Evolutionary conservation across 2,888 invertebrate genomes (phyloP), one percentile per base, ranked within the genome.

Genomic region (Ormyrus labotus): DNA sequence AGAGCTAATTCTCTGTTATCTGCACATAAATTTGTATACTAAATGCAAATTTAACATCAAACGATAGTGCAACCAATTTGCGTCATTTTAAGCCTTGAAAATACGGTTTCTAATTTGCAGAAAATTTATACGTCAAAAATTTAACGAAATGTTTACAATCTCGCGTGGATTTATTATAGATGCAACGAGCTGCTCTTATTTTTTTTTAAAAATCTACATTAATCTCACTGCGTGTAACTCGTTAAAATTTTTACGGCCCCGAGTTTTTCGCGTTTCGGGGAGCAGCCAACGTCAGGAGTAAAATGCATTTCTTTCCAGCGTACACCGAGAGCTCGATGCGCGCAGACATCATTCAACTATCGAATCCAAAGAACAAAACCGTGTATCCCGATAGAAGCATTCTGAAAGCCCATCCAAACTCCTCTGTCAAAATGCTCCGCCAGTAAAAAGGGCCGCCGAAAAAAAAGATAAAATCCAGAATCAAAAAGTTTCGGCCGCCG

Each of bases 1-100:
- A 63, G 72, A 34, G 53, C 69, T 73, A 69, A 77, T 77, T 77
- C 57, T 19, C 81, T 69, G 73, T 77, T 76, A 81, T 77, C 68
- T 64, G 57, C 2, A 51, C 64, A 58, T 73, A 73, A 77, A 81
- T 81, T 34, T 58, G 68, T 45, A 13, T 45, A 13, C 64, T 47
- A 48, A 57, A 63, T 71, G 72, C 69, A 72, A 75, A 80, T 80
- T 70, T 61, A 67, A 65, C 80, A 70, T 71, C 51, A 60, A 53
- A 53, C 58, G 72, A 69, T 58, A 69, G 77, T 58, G 51, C 63
- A 72, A 61, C 11, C 51, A 76, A 72, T 80, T 72, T 68, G 51
- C 71, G 48, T 55, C 50, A 51, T 58, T 34, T 70, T 13, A 69
- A 74, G 51, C 70, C 13, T 57, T 34, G 9, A 47, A 65, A 64